Evolutionary conservation across 2,797 vertebrate genomes (phyloP), one percentile per base, ranked within the genome.

Genomic region (Schizopygopsis malacanthus): DNA sequence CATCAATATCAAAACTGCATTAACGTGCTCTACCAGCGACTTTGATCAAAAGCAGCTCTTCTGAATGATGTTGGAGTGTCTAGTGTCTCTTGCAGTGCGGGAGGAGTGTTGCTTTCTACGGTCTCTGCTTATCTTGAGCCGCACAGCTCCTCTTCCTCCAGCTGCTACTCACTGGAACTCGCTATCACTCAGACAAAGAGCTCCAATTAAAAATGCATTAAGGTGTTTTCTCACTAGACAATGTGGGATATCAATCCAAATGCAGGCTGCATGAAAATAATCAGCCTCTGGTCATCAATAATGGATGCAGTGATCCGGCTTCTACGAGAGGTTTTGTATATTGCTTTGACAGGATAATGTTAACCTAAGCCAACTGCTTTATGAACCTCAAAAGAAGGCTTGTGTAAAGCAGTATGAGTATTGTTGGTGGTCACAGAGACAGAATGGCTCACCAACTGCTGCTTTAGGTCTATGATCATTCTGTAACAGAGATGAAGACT

Each of bases 211-310:
- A 94, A 92, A 95, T 94, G 88, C 90, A 95, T 87, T 12, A 47
- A 84, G 70, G 79, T 82, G 83, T 92, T 94, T 94, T 94, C 91
- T 93, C 91, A 92, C 91, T 93, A 90, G 88, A 86, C 85, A 91
- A 93, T 93, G 90, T 84, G 47, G 25, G 71, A 85, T 90, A 92
- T 90, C 88, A 92, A 89, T 92, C 87, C 88, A 91, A 6, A 67
- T 88, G 83, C 84, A 33, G 79, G 83, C 90, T 84, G 81, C 81
- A 85, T 92, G 92, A 92, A 95, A 85, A 93, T 92, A 94, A 95
- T 94, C 92, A 92, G 92, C 91, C 92, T 86, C 86, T 85, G 79
- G 45, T 91, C 93, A 94, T 95, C 91, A 94, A 95, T 95, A 94
- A 95, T 96, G 89, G 89, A 96, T 91, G 89, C 52, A 71, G 73